Evolutionary conservation across 2,888 invertebrate genomes (phyloP).

Genomic region (Ophion ventricosus): DNA sequence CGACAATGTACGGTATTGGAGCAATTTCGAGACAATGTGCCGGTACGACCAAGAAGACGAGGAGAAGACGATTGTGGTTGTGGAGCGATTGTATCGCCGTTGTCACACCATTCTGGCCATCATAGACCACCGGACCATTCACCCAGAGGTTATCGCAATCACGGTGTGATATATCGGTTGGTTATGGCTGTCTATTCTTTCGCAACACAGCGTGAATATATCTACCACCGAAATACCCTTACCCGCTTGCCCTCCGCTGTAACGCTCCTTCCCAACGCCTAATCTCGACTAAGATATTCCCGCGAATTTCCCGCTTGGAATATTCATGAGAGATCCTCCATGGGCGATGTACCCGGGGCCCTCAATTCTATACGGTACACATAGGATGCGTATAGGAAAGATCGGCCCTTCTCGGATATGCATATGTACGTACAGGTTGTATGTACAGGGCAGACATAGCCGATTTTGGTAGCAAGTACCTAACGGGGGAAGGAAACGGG

Average conservation of each 20-base stretch:
- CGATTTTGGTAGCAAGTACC: conserved; percentile 35
- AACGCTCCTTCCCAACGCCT: conserved; percentile 11
- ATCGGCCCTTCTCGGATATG: conserved; percentile 15
- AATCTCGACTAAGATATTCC: conserved; percentile 74
- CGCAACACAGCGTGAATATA: neutral
- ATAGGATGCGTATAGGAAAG: conserved; percentile 31
- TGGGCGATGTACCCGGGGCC: conserved; percentile 72
- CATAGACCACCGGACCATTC: conserved; percentile 9
- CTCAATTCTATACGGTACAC: conserved; percentile 73
- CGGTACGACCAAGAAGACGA: neutral
- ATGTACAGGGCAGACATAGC: conserved; percentile 1
- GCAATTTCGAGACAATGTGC: neutral
- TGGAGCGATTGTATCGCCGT: conserved; percentile 16
- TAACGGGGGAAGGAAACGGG: neutral
- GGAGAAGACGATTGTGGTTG: neutral
- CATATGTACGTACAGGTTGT: neutral
- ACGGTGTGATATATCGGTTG: conserved; percentile 7
- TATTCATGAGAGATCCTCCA: conserved; percentile 79
- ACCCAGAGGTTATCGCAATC: conserved; percentile 20
- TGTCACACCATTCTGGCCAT: conserved; percentile 3
- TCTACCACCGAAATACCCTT: neutral
- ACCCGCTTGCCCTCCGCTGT: conserved; percentile 6
- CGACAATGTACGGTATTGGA: neutral
- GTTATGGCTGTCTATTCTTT: conserved; percentile 21
- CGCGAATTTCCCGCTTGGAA: conserved; percentile 78